Conservation (phyloP, 2,113 vertebrate species). For the Holacanthus passer region DNA sequence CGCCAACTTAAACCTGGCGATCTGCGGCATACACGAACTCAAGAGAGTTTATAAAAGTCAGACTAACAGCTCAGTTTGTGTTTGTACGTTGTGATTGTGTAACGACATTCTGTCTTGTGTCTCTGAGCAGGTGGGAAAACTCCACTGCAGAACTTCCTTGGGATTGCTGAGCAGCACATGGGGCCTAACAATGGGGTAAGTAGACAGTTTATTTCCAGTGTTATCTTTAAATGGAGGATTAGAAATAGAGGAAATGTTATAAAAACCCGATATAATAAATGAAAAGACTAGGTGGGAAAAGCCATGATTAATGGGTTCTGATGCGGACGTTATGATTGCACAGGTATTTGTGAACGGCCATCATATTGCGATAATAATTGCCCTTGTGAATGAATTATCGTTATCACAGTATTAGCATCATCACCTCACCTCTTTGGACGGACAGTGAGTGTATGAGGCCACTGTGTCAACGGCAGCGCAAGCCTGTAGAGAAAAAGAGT, state of each 20-base stretch:
- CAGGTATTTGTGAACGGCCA: neutral
- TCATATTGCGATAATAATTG: neutral
- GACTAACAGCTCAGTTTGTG: neutral
- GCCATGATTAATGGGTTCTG: neutral
- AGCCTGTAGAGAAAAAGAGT: constrained; percentile 9
- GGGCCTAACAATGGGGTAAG: constrained; percentile 95
- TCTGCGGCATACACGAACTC: neutral
- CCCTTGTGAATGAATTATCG: neutral
- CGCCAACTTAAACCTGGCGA: neutral
- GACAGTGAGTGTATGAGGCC: constrained; percentile 19
- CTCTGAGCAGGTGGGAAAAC: constrained; percentile 91
- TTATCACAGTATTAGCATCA: neutral
- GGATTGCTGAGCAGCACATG: constrained; percentile 97
- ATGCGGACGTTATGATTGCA: neutral
- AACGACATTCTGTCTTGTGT: constrained; percentile 9
- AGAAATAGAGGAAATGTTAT: neutral
- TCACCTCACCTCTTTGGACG: constrained; percentile 3
- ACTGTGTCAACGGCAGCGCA: constrained; percentile 28
- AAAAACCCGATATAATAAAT: neutral
- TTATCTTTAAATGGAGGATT: neutral
- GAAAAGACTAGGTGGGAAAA: neutral
- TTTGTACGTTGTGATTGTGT: neutral
- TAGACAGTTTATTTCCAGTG: neutral
- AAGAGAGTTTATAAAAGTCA: neutral
- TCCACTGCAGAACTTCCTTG: constrained; percentile 96